Conservation (phyloP, 2,888 invertebrate species). For the Stenodema calcarata region DNA sequence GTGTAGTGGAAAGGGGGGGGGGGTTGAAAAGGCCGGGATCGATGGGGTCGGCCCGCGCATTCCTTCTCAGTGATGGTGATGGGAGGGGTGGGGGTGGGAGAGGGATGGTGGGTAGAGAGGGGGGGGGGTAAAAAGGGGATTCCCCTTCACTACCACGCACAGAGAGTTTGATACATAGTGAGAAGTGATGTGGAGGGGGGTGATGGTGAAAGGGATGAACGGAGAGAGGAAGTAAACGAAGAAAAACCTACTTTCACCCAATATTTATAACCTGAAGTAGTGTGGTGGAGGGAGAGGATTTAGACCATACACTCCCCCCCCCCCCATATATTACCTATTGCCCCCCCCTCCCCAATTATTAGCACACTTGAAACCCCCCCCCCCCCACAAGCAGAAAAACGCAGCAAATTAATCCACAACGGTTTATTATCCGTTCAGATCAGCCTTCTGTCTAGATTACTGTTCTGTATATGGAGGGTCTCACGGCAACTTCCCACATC, state of each 20-base stretch:
- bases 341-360: background rate
- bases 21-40: conserved; percentile 13
- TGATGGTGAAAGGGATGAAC: background rate
- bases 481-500: too few species aligned
- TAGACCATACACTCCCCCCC: background rate
- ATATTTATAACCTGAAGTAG: conserved; percentile 23
- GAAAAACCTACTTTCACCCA: conserved; percentile 26
- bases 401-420: too few species aligned
- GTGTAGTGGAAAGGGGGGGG: background rate
- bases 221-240: background rate
- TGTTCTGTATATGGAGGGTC: too few species aligned
- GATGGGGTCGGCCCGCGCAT: conserved; percentile 39
- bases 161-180: too few species aligned
- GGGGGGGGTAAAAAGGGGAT: background rate
- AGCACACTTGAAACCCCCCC: background rate
- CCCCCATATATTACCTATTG: background rate
- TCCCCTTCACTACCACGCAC: too few species aligned
- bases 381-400: too few species aligned
- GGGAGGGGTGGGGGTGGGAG: background rate
- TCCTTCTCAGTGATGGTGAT: conserved; percentile 28
- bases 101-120: too few species aligned
- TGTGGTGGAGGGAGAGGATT: background rate
- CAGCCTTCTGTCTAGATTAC: too few species aligned
- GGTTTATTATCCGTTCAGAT: too few species aligned
- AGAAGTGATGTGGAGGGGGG: background rate